Evolutionary conservation across 2,113 vertebrate genomes (phyloP).

Genomic region (Pimephales promelas): DNA sequence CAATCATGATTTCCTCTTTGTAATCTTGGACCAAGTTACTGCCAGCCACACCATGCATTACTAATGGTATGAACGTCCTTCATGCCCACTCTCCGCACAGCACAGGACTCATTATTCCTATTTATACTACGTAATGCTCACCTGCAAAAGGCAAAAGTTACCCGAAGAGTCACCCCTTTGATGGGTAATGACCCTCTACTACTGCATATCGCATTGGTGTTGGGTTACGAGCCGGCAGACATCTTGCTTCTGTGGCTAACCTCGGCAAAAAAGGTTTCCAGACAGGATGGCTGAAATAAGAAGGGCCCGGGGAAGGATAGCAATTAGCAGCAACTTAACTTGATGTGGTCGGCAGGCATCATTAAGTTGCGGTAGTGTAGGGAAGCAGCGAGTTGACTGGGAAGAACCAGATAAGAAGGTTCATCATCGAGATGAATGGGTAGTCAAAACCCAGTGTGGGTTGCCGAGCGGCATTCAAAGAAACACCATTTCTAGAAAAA

Average conservation of each 20-base stretch:
- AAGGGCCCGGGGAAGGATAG: slow-evolving; percentile 35
- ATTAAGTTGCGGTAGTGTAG: slow-evolving; percentile 67
- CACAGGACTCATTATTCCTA: neutral
- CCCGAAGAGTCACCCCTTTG: slow-evolving; percentile 52
- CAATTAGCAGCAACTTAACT: slow-evolving; percentile 58
- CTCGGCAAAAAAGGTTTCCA: slow-evolving; percentile 55
- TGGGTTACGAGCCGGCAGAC: slow-evolving; percentile 56
- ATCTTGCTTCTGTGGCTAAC: slow-evolving; percentile 61
- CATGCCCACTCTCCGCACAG: slow-evolving; percentile 33
- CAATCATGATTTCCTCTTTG: slow-evolving; percentile 61
- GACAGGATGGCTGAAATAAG: slow-evolving; percentile 50
- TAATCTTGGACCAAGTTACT: slow-evolving; percentile 56
- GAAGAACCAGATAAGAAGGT: slow-evolving; percentile 70
- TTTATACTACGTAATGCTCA: neutral
- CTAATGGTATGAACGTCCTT: slow-evolving; percentile 67
- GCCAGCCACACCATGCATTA: slow-evolving; percentile 61
- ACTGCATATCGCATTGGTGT: slow-evolving; percentile 14
- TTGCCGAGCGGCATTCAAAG: slow-evolving; percentile 34
- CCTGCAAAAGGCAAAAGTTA: slow-evolving; percentile 52
- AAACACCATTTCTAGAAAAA: slow-evolving; percentile 26
- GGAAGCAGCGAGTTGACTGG: slow-evolving; percentile 66
- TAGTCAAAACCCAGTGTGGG: slow-evolving; percentile 58
- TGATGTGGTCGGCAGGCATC: slow-evolving; percentile 67
- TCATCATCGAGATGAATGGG: slow-evolving; percentile 70
- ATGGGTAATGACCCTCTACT: slow-evolving; percentile 55